These are phyloP conservation scores for Gymnothorax javanicus DNA, from an alignment of 2,797 vertebrate genomes.

Conservation along the genomic window DNA sequence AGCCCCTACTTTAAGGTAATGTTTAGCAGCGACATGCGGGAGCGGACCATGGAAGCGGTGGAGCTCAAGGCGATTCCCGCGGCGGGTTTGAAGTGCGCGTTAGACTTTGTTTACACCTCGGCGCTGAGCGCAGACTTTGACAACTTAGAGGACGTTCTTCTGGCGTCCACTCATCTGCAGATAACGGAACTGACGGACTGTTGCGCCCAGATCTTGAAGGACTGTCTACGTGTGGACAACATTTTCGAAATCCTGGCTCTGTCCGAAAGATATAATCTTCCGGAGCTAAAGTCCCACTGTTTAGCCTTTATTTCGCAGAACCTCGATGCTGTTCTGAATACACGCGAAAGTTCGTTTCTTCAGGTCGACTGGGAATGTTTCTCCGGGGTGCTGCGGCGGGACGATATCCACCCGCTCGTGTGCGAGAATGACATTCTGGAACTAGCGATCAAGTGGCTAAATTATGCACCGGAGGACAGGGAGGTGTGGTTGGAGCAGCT, in stretches of 20 bases:
- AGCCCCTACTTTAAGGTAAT: slow-evolving; percentile 39
- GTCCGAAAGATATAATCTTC: slow-evolving; percentile 28
- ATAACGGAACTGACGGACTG: slow-evolving; percentile 33
- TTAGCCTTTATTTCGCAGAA: slow-evolving; percentile 28
- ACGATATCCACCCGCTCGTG: slow-evolving; percentile 30
- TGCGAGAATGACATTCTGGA: slow-evolving; percentile 30
- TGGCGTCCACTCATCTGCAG: slow-evolving; percentile 35
- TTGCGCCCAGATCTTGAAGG: slow-evolving; percentile 31
- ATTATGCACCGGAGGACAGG: slow-evolving; percentile 12
- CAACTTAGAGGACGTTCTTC: slow-evolving; percentile 35
- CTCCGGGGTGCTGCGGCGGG: slow-evolving; percentile 28
- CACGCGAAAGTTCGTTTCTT: slow-evolving; percentile 17
- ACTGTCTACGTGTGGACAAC: slow-evolving; percentile 29
- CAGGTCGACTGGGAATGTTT: slow-evolving; percentile 28
- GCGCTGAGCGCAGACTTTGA: slow-evolving; percentile 28
- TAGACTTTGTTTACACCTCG: slow-evolving; percentile 38
- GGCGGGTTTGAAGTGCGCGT: slow-evolving; percentile 26
- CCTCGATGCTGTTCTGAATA: slow-evolving; percentile 26
- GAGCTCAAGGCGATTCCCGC: slow-evolving; percentile 38
- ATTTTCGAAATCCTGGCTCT: slow-evolving; percentile 31
- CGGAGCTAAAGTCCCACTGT: slow-evolving; percentile 6
- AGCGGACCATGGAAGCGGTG: slow-evolving; percentile 33
- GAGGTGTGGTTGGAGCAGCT: slow-evolving; percentile 6
- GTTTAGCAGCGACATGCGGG: slow-evolving; percentile 37
- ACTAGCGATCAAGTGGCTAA: slow-evolving; percentile 30